Conservation (phyloP, 2,113 vertebrate species). For the Pseudois nayaur region DNA sequence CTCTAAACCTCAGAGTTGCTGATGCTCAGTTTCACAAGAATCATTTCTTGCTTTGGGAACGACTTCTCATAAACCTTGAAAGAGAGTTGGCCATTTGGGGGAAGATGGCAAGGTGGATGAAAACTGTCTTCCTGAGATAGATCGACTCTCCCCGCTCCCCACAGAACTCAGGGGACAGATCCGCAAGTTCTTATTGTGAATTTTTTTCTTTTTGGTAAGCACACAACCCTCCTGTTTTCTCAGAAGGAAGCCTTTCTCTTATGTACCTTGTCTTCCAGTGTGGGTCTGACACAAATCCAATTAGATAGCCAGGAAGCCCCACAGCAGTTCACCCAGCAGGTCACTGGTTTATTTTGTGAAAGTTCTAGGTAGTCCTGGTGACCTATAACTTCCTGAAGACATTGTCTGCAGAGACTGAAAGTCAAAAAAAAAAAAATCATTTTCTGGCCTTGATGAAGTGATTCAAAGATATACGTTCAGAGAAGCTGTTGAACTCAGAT, state of each 20-base stretch:
- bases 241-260: background rate
- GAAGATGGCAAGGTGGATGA: background rate
- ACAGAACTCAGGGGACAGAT: background rate
- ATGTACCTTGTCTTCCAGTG: background rate
- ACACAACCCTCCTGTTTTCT: background rate
- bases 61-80: background rate
- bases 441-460: background rate
- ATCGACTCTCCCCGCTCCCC: background rate
- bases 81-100: background rate
- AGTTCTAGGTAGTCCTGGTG: background rate
- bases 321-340: background rate
- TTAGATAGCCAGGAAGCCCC: background rate
- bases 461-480: background rate
- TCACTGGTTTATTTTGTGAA: background rate
- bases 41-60: background rate
- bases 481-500: background rate
- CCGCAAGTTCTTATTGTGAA: background rate
- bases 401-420: background rate
- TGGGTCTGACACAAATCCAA: background rate
- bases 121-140: background rate
- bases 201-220: background rate
- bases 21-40: background rate
- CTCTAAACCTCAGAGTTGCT: background rate
- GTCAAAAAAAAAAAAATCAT: background rate
- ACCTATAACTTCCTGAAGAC: background rate